phyloP scores from a whole-genome alignment of 2,797 vertebrate species.

The Periparus ater region DNA sequence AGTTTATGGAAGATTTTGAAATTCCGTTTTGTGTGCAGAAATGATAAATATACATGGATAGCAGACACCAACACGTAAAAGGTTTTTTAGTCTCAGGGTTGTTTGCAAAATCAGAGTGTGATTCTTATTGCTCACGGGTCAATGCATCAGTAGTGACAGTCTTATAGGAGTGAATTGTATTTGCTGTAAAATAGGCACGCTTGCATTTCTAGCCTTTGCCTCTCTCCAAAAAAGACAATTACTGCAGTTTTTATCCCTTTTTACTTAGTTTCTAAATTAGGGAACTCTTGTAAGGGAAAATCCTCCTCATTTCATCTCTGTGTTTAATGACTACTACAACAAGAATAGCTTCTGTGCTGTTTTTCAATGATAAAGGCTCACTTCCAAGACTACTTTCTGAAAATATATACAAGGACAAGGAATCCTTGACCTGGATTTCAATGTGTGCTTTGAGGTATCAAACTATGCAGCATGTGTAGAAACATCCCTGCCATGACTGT shows the following conservation, averaged over 20 bases:
- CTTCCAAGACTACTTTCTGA: not conserved
- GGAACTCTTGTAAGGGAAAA: not conserved
- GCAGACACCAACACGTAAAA: not conserved
- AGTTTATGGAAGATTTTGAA: not conserved
- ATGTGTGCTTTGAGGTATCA: not conserved
- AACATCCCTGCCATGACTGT: fast-evolving
- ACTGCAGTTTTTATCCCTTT: not conserved
- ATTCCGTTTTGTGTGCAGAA: not conserved
- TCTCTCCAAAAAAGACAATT: not conserved
- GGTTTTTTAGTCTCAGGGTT: not conserved
- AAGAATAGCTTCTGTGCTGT: fast-evolving
- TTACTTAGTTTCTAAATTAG: not conserved
- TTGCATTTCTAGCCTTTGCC: not conserved
- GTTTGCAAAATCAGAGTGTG: not conserved
- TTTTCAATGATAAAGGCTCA: not conserved
- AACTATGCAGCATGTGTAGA: not conserved
- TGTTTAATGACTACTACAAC: not conserved
- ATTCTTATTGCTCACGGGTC: not conserved
- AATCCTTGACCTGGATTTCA: not conserved
- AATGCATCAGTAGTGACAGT: not conserved
- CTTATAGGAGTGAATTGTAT: not conserved
- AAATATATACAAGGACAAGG: not conserved
- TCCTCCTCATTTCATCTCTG: not conserved
- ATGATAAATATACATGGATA: not conserved
- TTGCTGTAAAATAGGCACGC: not conserved